Conservation (phyloP, 2,888 invertebrate genomes). For the Aromia moschata region DNA sequence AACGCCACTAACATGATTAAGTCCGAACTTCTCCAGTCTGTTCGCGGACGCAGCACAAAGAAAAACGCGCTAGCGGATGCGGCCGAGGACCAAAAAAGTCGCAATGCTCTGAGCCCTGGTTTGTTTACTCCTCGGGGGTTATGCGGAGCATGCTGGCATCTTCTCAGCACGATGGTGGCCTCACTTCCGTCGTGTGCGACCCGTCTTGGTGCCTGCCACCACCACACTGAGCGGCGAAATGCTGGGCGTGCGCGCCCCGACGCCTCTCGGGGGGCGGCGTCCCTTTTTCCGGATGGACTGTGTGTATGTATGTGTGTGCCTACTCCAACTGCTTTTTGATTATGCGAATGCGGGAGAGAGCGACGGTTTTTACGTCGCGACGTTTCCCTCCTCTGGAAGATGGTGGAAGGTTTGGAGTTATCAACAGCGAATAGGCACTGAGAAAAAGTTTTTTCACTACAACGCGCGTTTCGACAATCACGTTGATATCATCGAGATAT, state of each 20-base stretch:
- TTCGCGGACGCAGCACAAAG: constrained; percentile 17
- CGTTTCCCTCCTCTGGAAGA: neutral
- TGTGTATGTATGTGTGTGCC: no score
- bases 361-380: constrained; percentile 4
- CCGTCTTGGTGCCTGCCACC: constrained; percentile 45
- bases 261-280: constrained; percentile 41
- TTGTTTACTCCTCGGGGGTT: constrained; percentile 32
- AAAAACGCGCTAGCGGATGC: neutral
- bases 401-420: no score
- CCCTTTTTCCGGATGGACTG: constrained; percentile 37
- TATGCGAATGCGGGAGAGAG: constrained; percentile 17
- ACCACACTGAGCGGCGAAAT: constrained; percentile 57
- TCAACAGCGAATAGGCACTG: no score
- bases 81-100: neutral
- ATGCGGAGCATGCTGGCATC: constrained; percentile 36
- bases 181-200: constrained; percentile 29
- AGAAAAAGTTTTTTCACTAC: no score
- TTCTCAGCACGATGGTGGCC: constrained; percentile 33
- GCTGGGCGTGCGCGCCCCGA: constrained; percentile 52
- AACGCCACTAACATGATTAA: constrained; percentile 29
- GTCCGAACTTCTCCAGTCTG: constrained; percentile 9
- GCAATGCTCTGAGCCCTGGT: constrained; percentile 2
- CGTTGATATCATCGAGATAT: no score
- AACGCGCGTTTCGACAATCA: no score
- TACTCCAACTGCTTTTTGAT: constrained; percentile 41